Evolutionary conservation across 2,888 invertebrate genomes (phyloP), one percentile per base, ranked within the genome.

Genomic region (Norana najaformis): DNA sequence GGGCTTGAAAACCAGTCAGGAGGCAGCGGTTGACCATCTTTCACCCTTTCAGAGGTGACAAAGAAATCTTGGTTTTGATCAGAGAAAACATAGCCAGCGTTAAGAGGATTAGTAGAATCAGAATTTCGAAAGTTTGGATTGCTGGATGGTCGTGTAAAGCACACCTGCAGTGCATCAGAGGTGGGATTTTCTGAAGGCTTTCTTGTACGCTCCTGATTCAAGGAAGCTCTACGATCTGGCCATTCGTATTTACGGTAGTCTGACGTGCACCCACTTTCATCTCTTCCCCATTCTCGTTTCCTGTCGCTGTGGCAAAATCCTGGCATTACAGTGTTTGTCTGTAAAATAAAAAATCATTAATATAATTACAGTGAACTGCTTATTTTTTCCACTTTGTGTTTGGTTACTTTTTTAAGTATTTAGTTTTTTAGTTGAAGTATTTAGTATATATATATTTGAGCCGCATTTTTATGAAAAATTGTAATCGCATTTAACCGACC

Each of bases 311-410:
- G 69, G 69, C 69, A n/a, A 69, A n/a, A 69, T n/a, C 69, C 69
- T 69, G 69, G 69, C 69, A 69, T 30, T 69, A n/a, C 69, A n/a
- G 13, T n/a, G n/a, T 69, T 69, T 69, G 30, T 69, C 69, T 69
- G 69, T 30, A 69, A 69, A 69, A 69, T n/a, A n/a, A n/a, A 69
- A 69, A 69, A 69, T n/a, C n/a, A n/a, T 69, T 69, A 69, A n/a
- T n/a, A 30, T 16, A 18, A 53, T 30, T 69, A 30, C n/a, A n/a
- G n/a, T n/a, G n/a, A n/a, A n/a, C n/a, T n/a, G n/a, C n/a, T n/a
- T n/a, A n/a, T n/a, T n/a, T n/a, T n/a, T n/a, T n/a, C n/a, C n/a
- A n/a, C n/a, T n/a, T n/a, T n/a, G n/a, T n/a, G n/a, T n/a, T n/a
- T n/a, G n/a, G n/a, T n/a, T n/a, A n/a, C n/a, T n/a, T n/a, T n/a